These are phyloP conservation scores for Chrysotoxum bicinctum DNA, from an alignment of 2,888 invertebrate species.

Conservation along the genomic window DNA sequence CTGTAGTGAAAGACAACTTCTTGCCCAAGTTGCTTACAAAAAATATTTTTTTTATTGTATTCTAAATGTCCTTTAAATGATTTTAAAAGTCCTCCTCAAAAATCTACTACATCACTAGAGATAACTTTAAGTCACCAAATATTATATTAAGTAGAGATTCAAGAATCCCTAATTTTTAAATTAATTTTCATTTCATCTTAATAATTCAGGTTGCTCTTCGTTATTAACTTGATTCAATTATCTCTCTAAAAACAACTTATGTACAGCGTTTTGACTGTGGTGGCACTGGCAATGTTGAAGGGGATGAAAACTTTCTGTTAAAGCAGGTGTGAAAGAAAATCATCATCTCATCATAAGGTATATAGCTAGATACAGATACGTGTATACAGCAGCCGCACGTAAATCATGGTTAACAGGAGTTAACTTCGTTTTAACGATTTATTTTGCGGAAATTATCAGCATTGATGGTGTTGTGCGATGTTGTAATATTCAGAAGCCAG, in stretches of 20 bases:
- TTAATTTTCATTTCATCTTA: background rate
- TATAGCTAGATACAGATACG: no score
- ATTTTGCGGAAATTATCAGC: constrained; percentile 55
- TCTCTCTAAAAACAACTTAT: background rate
- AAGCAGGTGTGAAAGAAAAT: constrained; percentile 30
- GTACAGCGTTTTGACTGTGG: background rate
- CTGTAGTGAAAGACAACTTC: no score
- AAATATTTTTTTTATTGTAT: no score
- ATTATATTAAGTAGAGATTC: no score
- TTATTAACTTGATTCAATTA: constrained; percentile 52
- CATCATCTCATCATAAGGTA: background rate
- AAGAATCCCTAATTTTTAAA: background rate
- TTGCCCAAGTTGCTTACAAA: no score
- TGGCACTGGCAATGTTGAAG: background rate
- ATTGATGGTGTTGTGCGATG: constrained; percentile 1
- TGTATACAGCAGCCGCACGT: background rate
- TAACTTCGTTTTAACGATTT: constrained; percentile 51
- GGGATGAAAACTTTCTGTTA: constrained; percentile 5
- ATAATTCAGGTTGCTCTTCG: background rate
- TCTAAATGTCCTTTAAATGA: no score
- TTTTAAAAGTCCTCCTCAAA: no score
- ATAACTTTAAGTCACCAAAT: no score
- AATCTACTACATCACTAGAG: no score
- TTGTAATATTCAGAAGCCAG: constrained; percentile 3
- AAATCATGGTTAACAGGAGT: constrained; percentile 37